Evolutionary conservation across 2,797 vertebrate species (phyloP), one percentile per base, ranked within the genome.

Genomic region (Tarsius wallacei): DNA sequence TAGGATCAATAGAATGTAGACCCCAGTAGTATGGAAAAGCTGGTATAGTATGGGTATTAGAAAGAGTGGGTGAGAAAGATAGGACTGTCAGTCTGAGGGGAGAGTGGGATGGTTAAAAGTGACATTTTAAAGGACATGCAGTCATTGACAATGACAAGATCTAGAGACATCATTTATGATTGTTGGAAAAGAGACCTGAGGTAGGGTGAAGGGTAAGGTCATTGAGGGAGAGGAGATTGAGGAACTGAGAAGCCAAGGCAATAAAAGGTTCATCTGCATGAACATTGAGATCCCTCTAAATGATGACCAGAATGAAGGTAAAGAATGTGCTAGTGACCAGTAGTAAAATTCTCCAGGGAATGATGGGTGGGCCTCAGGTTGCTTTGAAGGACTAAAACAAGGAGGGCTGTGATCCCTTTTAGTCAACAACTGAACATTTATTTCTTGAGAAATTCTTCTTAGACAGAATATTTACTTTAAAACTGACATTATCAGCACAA

Each of bases 381-480:
- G 13, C 13, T 83, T 1, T 36, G 36, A 57, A 81, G 15, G 5
- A 57, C 4, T 68, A 5, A 9, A 70, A 14, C 31, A 28, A 19
- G 7, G 17, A 68, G 21, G 4, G 2, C 13, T 61, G 17, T 22
- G 14, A 11, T 57, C 28, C 12, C 73, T 55, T 31, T 84, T 4
- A 64, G 42, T 87, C 51, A 73, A 63, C 28, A 91, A 9, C 5
- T 63, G 7, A 77, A 66, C 9, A 16, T 63, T 51, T 36, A 31
- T 91, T 81, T 87, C 53, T 74, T 92, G 47, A 94, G 36, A 93
- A 92, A 74, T 63, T 55, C 7, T 57, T 89, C 11, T 21, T 66
- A 64, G 16, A 73, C 1, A 90, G 84, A 77, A 84, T 74, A n/a
- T 33, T 64, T 33, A 81, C 42, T 78, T 22, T 3, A 63, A 71